Evolutionary conservation across 2,113 vertebrate species (phyloP), one percentile per base, ranked within the genome.

Genomic region (Zosterops lateralis): DNA sequence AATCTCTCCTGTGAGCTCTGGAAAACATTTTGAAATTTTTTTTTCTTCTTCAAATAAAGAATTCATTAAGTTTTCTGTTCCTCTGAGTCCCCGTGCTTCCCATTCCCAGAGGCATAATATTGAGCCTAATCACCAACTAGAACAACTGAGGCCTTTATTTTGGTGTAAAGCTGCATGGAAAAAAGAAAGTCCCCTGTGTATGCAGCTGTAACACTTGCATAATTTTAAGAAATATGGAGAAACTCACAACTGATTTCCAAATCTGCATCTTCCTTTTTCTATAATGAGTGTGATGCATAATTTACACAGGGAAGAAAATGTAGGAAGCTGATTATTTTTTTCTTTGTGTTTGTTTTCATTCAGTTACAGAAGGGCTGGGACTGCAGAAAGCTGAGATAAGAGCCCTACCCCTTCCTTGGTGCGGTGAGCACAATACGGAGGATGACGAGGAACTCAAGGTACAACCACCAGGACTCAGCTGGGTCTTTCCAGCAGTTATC

Each of bases 131-230:
- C 94, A 92, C 82, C 47, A 77, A 14, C 56, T 58, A 66, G 84
- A 94, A 95, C 93, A 95, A 95, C 71, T 38, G 82, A 87, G 72
- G 87, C 84, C 90, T 95, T 95, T 93, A 95, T 95, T 92, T 92
- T 95, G 87, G 91, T 76, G 64, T 95, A 94, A 95, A 92, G 91
- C 81, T 87, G 71, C 67, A 70, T 44, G 51, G 36, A 9, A 38
- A 90, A 94, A 81, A 75, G 7, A 47, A 84, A 87, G 74, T 92
- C 84, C 56, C 44, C 72, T 66, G 89, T 80, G 91, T 89, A 76
- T 70, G 62, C 72, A 92, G 75, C 93, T 89, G 45, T 66, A 84
- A 91, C 48, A 66, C 80, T 95, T 84, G 62, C 58, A 76, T 71
- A 64, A 87, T n/a, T 85, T 58, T 66, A 70, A 92, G 91, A 82